These are phyloP conservation scores for Scortum barcoo DNA, from an alignment of 2,113 vertebrate species.

Conservation along the genomic window DNA sequence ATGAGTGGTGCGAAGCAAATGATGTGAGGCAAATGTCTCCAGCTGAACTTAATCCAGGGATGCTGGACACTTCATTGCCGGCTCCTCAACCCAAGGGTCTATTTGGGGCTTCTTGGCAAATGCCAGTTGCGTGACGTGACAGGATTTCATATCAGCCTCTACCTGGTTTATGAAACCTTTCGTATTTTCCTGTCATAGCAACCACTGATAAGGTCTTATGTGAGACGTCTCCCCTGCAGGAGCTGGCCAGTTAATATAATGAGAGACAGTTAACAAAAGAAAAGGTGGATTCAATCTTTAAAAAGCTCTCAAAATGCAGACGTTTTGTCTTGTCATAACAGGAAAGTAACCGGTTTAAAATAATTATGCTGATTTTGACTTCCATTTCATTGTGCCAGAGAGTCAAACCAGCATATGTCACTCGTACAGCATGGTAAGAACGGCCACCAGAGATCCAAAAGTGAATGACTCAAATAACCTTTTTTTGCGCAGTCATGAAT, in stretches of 20 bases:
- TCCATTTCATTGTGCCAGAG: neutral
- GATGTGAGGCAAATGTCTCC: neutral
- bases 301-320: neutral
- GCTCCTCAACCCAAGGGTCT: neutral
- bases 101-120: conserved; percentile 4
- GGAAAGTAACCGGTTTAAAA: neutral
- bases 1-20: neutral
- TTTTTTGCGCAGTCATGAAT: neutral
- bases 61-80: neutral
- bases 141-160: neutral
- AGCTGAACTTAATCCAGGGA: neutral
- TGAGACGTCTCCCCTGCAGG: neutral
- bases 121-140: neutral
- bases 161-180: neutral
- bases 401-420: neutral
- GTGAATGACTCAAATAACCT: neutral
- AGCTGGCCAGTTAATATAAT: neutral
- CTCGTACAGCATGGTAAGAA: neutral
- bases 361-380: neutral
- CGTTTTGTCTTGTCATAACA: neutral
- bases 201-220: neutral
- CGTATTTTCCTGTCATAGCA: neutral
- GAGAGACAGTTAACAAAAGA: neutral
- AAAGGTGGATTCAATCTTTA: neutral
- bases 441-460: neutral